Conservation (phyloP, 2,797 vertebrate species). For the Orientallactaga sibirica region DNA sequence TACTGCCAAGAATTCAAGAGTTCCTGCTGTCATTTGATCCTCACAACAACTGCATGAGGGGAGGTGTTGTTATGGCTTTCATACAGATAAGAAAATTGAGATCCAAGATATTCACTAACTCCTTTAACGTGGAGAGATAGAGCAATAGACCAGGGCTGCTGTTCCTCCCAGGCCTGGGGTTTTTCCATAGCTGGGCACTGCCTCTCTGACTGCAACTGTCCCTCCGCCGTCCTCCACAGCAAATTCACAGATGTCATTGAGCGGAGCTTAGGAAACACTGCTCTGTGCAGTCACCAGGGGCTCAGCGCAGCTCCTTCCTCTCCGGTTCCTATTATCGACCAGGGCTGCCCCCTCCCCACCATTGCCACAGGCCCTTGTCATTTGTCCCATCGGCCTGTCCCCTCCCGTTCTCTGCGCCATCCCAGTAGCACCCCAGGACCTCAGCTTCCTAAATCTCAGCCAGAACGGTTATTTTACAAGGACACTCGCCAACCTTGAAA, state of each 20-base stretch:
- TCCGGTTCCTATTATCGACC: background rate
- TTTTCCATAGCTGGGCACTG: background rate
- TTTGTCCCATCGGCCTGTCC: background rate
- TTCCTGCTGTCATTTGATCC: background rate
- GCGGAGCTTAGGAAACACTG: background rate
- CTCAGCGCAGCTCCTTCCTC: background rate
- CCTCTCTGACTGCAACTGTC: background rate
- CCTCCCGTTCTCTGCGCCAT: slow-evolving; percentile 34
- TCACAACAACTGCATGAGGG: background rate
- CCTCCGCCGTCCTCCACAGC: background rate
- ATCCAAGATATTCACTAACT: background rate
- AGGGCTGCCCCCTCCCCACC: background rate
- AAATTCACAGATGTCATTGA: slow-evolving; percentile 12
- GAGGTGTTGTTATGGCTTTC: background rate
- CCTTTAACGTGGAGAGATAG: slow-evolving; percentile 3
- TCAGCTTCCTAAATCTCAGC: slow-evolving; percentile 70
- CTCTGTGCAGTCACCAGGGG: slow-evolving; percentile 45
- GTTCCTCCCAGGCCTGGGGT: background rate
- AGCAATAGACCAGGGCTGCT: background rate
- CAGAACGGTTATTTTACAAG: slow-evolving; percentile 72
- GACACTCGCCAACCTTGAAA: slow-evolving; percentile 82
- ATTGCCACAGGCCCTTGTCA: slow-evolving; percentile 7
- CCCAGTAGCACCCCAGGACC: slow-evolving; percentile 52
- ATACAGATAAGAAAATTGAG: background rate
- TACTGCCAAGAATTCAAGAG: background rate